phyloP scores from a whole-genome alignment of 2,113 vertebrate genomes.

The Vanacampus margaritifer region DNA sequence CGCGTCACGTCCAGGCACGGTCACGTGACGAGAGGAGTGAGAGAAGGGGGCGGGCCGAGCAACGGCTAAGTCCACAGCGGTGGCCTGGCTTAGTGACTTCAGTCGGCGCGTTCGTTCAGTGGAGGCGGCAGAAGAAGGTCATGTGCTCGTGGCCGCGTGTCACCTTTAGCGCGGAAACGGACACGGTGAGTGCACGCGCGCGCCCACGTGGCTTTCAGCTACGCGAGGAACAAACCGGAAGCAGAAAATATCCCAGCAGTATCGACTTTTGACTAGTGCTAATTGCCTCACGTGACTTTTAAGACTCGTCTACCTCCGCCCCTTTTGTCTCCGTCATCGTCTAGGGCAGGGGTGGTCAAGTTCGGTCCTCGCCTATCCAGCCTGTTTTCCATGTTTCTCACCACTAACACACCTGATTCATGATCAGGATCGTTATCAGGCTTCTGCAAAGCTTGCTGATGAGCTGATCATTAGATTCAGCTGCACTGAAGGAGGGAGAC shows the following conservation, averaged over 20 bases:
- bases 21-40: neutral
- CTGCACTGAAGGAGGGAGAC: too few species aligned
- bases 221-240: neutral
- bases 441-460: too few species aligned
- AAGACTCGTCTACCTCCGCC: neutral
- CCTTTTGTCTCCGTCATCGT: neutral
- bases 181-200: conserved; percentile 37
- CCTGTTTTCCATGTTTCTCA: too few species aligned
- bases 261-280: neutral
- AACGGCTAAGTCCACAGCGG: conserved; percentile 3
- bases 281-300: neutral
- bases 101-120: conserved; percentile 18
- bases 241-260: neutral
- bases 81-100: conserved; percentile 2
- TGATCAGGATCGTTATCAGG: too few species aligned
- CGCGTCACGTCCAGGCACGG: neutral
- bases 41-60: conserved; percentile 38
- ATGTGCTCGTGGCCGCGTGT: conserved; percentile 55
- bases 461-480: too few species aligned
- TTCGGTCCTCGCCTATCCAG: too few species aligned
- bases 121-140: conserved; percentile 33
- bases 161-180: conserved; percentile 44
- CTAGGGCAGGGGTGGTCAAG: too few species aligned
- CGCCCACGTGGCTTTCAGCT: neutral
- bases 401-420: too few species aligned